Conservation (phyloP, 2,888 invertebrate species). For the Heliconius charithonia region DNA sequence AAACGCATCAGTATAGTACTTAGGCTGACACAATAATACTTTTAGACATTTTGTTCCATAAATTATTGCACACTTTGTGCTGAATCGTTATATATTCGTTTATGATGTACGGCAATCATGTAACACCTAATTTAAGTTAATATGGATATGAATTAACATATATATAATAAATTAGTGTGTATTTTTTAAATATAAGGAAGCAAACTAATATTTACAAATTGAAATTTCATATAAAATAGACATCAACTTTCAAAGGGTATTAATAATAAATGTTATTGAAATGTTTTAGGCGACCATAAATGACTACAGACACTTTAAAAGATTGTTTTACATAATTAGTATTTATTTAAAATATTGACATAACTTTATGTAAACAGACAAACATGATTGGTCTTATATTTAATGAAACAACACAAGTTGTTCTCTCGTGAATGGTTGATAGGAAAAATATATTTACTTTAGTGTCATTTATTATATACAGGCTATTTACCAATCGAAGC, state of each 20-base stretch:
- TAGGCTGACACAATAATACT: slow-evolving; percentile 74
- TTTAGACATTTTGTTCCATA: slow-evolving; percentile 65
- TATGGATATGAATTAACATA: slow-evolving; percentile 70
- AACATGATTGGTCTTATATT: slow-evolving; percentile 16
- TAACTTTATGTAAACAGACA: slow-evolving; percentile 22
- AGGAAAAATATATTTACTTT: slow-evolving; percentile 38
- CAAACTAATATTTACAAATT: slow-evolving; percentile 80
- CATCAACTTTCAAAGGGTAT: slow-evolving; percentile 33
- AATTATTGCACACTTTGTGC: slow-evolving; percentile 59
- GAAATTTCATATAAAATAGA: slow-evolving; percentile 52
- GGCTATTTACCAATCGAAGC: slow-evolving; percentile 69
- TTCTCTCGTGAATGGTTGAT: slow-evolving; percentile 15
- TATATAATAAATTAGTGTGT: slow-evolving; percentile 72
- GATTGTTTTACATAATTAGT: slow-evolving; percentile 18
- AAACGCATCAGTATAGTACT: slow-evolving; percentile 74
- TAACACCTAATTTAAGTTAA: slow-evolving; percentile 68
- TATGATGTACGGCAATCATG: slow-evolving; percentile 65
- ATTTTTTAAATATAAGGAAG: slow-evolving; percentile 60
- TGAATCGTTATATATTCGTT: slow-evolving; percentile 36
- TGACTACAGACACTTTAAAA: slow-evolving; percentile 31
- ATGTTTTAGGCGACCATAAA: slow-evolving; percentile 27
- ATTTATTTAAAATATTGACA: slow-evolving; percentile 28
- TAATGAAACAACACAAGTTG: slow-evolving; percentile 26
- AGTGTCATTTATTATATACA: slow-evolving; percentile 50
- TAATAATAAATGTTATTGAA: slow-evolving; percentile 19